phyloP scores from a whole-genome alignment of 2,888 invertebrate genomes.

The Drosophila heteroneura region DNA sequence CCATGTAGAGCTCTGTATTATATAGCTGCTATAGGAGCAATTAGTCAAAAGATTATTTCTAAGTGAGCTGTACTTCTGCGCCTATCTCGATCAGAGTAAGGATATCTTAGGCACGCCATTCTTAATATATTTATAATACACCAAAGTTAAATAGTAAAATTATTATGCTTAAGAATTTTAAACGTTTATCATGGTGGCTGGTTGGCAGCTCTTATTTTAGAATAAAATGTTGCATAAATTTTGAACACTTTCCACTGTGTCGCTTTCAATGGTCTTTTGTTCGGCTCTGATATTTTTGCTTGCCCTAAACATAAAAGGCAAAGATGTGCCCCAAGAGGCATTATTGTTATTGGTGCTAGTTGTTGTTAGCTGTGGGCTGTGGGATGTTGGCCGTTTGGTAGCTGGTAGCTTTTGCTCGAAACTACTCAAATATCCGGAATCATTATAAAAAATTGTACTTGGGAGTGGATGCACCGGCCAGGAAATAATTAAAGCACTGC shows the following conservation, averaged over 20 bases:
- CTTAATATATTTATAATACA: background rate
- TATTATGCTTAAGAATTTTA: background rate
- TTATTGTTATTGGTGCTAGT: slow-evolving; percentile 64
- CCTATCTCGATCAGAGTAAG: too few species aligned
- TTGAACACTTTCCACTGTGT: slow-evolving; percentile 42
- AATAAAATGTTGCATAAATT: background rate
- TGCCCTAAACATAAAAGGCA: slow-evolving; percentile 50
- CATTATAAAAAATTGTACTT: slow-evolving; percentile 75
- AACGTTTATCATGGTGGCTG: background rate
- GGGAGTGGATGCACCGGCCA: slow-evolving; percentile 59
- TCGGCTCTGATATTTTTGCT: slow-evolving; percentile 53
- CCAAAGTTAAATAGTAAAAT: background rate
- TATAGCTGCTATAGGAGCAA: too few species aligned
- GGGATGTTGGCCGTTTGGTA: slow-evolving; percentile 23
- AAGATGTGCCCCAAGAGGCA: slow-evolving; percentile 53
- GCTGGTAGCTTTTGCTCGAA: slow-evolving; percentile 69
- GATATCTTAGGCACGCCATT: background rate
- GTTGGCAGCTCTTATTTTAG: background rate
- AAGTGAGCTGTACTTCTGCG: too few species aligned
- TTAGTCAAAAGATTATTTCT: background rate
- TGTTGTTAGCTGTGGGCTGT: slow-evolving; percentile 32
- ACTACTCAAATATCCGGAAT: slow-evolving; percentile 80
- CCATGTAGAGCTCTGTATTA: too few species aligned
- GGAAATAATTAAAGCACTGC: slow-evolving; percentile 74
- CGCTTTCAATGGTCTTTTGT: slow-evolving; percentile 44